Evolutionary conservation across 2,888 invertebrate genomes (phyloP).

Genomic region (Panorpa germanica): DNA sequence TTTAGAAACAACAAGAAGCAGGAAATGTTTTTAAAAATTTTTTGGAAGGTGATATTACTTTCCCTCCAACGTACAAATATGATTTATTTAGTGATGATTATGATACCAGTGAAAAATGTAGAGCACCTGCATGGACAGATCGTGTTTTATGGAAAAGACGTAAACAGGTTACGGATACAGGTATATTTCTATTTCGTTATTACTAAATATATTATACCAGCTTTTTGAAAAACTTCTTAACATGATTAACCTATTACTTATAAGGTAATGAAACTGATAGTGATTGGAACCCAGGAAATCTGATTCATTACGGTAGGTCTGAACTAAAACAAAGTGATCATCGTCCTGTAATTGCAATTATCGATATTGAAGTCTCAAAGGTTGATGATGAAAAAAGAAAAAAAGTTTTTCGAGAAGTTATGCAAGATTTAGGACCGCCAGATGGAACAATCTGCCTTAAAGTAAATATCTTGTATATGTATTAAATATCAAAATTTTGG

Average conservation of each 20-base stretch:
- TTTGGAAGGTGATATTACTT: conserved; percentile 76
- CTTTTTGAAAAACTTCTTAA: not conserved
- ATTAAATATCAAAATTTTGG: conserved; percentile 3
- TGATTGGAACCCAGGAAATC: conserved; percentile 57
- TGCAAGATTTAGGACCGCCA: conserved; percentile 78
- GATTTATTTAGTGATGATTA: conserved; percentile 97
- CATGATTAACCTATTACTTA: not conserved
- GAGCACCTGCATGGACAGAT: conserved; percentile 98
- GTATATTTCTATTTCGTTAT: conserved; percentile 22
- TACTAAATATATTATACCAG: conserved; percentile 2
- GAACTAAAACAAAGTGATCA: conserved; percentile 97
- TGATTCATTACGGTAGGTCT: conserved; percentile 79
- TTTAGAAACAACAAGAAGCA: conserved; percentile 50
- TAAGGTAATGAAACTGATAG: conserved; percentile 20
- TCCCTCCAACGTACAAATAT: conserved; percentile 96
- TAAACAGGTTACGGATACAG: conserved; percentile 51
- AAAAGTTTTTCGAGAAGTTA: conserved; percentile 66
- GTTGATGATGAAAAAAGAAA: conserved; percentile 61
- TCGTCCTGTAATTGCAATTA: conserved; percentile 81
- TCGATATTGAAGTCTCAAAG: conserved; percentile 72
- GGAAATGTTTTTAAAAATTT: conserved; percentile 84
- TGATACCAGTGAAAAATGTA: conserved; percentile 94
- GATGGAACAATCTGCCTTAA: conserved; percentile 82
- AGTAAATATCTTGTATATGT: conserved; percentile 19
- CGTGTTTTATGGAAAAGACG: conserved; percentile 84